These are phyloP conservation scores for Chionomys nivalis DNA, from an alignment of 2,113 vertebrate genomes.

Conservation along the genomic window DNA sequence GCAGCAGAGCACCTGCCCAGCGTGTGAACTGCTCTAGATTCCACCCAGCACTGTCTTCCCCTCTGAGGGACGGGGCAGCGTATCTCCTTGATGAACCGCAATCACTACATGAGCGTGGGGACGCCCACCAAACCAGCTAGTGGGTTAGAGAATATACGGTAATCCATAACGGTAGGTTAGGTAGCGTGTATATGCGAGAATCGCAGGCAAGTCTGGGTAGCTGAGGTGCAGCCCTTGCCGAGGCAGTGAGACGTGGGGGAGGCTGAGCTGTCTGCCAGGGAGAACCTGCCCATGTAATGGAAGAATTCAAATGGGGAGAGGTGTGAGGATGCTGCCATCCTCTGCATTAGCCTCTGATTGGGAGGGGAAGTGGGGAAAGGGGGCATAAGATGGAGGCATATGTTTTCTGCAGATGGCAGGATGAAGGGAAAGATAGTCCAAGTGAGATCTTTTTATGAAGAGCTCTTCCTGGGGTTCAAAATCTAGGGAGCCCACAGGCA, in stretches of 20 bases:
- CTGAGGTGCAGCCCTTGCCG: neutral
- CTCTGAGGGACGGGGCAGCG: too few species aligned
- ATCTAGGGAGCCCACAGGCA: neutral
- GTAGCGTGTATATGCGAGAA: neutral
- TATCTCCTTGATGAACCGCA: neutral
- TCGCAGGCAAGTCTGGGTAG: neutral
- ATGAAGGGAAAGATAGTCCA: neutral
- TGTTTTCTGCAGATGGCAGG: neutral
- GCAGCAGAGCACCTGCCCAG: neutral
- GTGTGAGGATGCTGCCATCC: neutral
- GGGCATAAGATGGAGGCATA: neutral
- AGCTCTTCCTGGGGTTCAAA: neutral
- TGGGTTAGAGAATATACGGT: neutral
- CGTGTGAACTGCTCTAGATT: neutral
- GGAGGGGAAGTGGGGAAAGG: neutral
- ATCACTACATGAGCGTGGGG: too few species aligned
- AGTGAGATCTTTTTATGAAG: neutral
- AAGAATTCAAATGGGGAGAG: neutral
- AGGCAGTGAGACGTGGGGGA: neutral
- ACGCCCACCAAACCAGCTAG: neutral
- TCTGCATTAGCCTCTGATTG: neutral
- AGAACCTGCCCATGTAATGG: neutral
- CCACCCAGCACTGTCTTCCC: neutral
- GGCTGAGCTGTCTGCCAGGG: neutral
- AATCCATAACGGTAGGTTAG: neutral